These are phyloP conservation scores for Pachyramphus minor DNA, from an alignment of 2,113 vertebrate species.

Conservation along the genomic window DNA sequence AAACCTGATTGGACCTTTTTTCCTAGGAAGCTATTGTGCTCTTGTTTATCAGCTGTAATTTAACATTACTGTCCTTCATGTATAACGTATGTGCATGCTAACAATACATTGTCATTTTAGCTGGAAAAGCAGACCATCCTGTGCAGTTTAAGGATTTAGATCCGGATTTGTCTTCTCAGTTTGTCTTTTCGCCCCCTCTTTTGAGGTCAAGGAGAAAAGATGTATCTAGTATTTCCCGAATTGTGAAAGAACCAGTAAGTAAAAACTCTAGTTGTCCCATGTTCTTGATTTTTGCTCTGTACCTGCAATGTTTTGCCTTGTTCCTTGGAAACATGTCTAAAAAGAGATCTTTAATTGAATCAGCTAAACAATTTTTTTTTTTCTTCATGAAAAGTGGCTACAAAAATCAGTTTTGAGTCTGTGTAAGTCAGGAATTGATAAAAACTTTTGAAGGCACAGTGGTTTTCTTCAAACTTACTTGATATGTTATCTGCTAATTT, in stretches of 20 bases:
- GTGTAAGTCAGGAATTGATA: background rate
- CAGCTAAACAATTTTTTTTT: background rate
- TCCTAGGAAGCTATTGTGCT: background rate
- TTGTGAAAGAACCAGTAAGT: constrained; percentile 65
- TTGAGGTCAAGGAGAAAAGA: constrained; percentile 71
- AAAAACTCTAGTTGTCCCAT: background rate
- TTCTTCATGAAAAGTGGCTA: background rate
- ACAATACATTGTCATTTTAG: constrained; percentile 49
- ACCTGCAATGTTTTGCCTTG: background rate
- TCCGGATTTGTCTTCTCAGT: constrained; percentile 68
- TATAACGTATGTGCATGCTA: background rate
- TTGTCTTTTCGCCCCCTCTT: constrained; percentile 77
- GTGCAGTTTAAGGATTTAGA: constrained; percentile 65
- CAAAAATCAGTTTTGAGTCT: background rate
- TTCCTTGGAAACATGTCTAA: background rate
- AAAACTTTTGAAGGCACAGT: background rate
- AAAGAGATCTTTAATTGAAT: background rate
- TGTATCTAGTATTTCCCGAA: constrained; percentile 1
- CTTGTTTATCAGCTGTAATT: background rate
- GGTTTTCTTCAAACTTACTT: background rate
- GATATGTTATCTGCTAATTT: background rate
- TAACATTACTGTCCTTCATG: background rate
- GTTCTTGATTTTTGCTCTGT: background rate
- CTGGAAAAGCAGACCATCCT: constrained; percentile 56
- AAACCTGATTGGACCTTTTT: background rate